Percentiles rank a stretch among this genome's conserved stretches.
These are phyloP conservation scores for Psephotus haematonotus DNA, from an alignment of 2,113 vertebrate species.

Conservation along the genomic window DNA sequence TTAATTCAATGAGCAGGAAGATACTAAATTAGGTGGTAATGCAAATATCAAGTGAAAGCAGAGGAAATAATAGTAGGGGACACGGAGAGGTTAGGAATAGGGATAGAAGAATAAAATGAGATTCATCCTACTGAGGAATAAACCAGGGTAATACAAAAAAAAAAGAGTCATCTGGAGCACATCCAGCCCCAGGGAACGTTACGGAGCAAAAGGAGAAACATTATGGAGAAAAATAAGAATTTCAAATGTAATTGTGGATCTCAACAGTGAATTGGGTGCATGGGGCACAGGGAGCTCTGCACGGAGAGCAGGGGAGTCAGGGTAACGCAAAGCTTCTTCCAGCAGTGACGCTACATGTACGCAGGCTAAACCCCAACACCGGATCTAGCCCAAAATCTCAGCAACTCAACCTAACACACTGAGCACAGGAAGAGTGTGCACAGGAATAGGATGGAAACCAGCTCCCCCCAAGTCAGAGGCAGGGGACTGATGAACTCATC, in stretches of 20 bases:
- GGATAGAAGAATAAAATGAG: constrained; percentile 9
- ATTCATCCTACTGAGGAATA: neutral
- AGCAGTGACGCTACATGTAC: fast-evolving
- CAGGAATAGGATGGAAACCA: neutral
- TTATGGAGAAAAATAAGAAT: neutral
- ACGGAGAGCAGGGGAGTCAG: neutral
- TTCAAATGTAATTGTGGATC: neutral
- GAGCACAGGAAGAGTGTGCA: neutral
- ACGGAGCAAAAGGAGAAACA: neutral
- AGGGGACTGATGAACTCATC: neutral
- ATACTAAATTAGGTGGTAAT: constrained; percentile 52
- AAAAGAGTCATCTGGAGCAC: neutral
- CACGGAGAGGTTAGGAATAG: neutral
- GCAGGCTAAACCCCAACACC: neutral
- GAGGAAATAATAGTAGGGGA: constrained; percentile 30
- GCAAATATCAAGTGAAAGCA: constrained; percentile 38
- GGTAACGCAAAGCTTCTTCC: neutral
- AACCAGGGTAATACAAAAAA: neutral
- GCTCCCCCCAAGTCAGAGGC: neutral
- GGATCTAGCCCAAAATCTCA: neutral
- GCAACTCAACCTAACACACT: neutral
- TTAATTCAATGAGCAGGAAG: constrained; percentile 45
- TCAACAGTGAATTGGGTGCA: neutral
- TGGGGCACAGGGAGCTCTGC: neutral
- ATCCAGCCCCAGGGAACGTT: neutral